Conservation (phyloP, 2,113 vertebrate species). For the Atractosteus spatula region DNA sequence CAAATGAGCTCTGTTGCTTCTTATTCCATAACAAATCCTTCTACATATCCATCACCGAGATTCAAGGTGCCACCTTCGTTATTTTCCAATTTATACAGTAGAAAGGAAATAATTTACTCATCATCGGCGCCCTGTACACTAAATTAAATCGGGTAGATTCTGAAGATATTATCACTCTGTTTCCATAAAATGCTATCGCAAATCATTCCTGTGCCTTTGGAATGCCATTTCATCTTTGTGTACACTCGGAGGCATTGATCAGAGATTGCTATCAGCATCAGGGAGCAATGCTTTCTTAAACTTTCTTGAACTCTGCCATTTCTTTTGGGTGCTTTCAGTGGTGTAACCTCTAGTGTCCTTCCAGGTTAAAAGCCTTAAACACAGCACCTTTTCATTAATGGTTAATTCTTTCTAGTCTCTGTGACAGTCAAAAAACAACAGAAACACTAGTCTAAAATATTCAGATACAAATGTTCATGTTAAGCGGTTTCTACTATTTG, state of each 20-base stretch:
- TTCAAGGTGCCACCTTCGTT: slow-evolving; percentile 38
- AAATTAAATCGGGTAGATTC: slow-evolving; percentile 28
- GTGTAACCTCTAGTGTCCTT: too few species aligned
- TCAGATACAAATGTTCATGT: too few species aligned
- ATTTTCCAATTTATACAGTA: slow-evolving; percentile 41
- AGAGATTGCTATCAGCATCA: not conserved
- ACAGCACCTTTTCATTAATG: too few species aligned
- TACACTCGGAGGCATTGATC: not conserved
- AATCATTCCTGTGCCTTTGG: slow-evolving; percentile 1
- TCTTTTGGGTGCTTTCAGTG: too few species aligned
- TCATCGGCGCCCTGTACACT: slow-evolving; percentile 27
- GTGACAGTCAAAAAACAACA: too few species aligned
- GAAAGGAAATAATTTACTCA: slow-evolving; percentile 46
- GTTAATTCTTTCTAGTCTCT: too few species aligned
- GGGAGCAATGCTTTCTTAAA: too few species aligned
- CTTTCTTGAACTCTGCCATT: too few species aligned
- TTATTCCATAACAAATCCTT: slow-evolving; percentile 34
- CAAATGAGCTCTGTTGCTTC: slow-evolving; percentile 19
- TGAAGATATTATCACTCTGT: slow-evolving; percentile 18
- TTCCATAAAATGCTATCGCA: not conserved
- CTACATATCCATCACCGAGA: slow-evolving; percentile 38
- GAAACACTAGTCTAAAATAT: too few species aligned
- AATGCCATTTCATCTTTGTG: not conserved
- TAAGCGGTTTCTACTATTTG: too few species aligned
- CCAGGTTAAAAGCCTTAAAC: too few species aligned